These are phyloP conservation scores for Cliona cf. orientalis DNA, from an alignment of 37 sponge, comb jelly and placozoan genomes.

Conservation along the genomic window DNA sequence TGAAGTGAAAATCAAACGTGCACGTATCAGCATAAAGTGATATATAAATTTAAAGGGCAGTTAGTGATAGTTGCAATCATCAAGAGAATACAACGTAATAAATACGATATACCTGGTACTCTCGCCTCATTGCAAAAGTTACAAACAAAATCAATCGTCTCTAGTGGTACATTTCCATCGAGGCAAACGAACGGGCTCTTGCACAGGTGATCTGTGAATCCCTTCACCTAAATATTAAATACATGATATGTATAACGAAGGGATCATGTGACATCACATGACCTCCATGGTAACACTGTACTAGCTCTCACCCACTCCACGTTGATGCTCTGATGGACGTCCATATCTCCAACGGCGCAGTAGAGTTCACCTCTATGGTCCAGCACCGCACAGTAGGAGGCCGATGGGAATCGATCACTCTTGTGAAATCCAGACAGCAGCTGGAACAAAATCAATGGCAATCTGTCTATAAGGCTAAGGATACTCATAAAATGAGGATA, in stretches of 20 bases:
- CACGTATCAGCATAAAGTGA: background rate
- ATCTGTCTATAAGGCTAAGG: background rate
- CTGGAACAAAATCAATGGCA: conserved; percentile 6
- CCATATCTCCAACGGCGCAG: conserved; percentile 86
- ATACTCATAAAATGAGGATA: background rate
- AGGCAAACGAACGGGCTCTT: conserved; percentile 62
- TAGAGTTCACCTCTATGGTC: conserved; percentile 70
- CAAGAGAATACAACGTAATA: background rate
- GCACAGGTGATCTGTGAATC: conserved; percentile 23
- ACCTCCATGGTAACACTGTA: background rate
- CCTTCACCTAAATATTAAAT: conserved; percentile 3
- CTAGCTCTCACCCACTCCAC: conserved; percentile 43
- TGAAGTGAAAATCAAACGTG: too few relatives aligned
- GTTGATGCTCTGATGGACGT: conserved; percentile 40
- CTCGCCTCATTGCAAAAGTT: conserved; percentile 17
- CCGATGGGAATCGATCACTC: conserved; percentile 42
- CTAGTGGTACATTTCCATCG: conserved; percentile 69
- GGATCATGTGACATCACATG: background rate
- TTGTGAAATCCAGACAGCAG: conserved; percentile 30
- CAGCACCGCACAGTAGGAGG: conserved; percentile 81
- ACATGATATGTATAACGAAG: background rate
- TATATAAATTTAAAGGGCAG: background rate
- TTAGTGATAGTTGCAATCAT: background rate
- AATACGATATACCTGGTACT: conserved; percentile 43
- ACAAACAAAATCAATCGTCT: conserved; percentile 46